phyloP scores from a whole-genome alignment of 2,797 vertebrate genomes.

The Rhinoraja longicauda region DNA sequence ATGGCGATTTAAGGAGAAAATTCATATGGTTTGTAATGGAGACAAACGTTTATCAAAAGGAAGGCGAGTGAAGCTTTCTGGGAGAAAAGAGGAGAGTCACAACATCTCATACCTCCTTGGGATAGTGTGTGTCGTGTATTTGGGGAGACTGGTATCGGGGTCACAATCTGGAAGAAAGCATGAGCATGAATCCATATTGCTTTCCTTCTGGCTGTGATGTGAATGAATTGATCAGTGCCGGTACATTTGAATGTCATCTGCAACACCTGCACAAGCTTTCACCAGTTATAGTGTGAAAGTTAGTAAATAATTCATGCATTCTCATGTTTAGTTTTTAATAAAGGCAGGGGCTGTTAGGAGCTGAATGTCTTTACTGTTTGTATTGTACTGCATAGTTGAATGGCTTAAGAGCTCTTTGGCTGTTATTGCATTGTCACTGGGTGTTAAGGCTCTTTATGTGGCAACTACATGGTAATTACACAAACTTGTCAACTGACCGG shows the following conservation, averaged over 20 bases:
- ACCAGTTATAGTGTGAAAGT: conserved; percentile 13
- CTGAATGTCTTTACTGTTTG: conserved; percentile 33
- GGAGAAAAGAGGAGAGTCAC: background rate
- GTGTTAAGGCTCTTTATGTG: conserved; percentile 27
- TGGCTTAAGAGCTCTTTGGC: conserved; percentile 8
- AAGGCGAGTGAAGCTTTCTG: too few species aligned
- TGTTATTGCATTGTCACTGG: background rate
- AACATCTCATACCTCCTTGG: background rate
- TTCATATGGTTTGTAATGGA: too few species aligned
- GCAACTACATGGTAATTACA: conserved; percentile 28
- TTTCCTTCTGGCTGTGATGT: background rate
- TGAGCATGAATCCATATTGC: background rate
- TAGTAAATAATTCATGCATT: conserved; percentile 10
- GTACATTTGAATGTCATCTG: background rate
- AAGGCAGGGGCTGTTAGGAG: conserved; percentile 29
- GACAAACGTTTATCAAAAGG: background rate
- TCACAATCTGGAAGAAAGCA: background rate
- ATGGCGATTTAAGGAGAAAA: background rate
- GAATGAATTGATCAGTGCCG: background rate
- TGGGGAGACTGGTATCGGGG: background rate
- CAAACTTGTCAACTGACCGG: background rate
- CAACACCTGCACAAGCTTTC: background rate
- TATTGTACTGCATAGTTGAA: conserved; percentile 21
- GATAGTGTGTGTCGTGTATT: background rate
- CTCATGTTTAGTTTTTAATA: conserved; percentile 25